These are phyloP conservation scores for Cheiracanthium punctorium DNA, from an alignment of 2,888 invertebrate species.

Conservation along the genomic window DNA sequence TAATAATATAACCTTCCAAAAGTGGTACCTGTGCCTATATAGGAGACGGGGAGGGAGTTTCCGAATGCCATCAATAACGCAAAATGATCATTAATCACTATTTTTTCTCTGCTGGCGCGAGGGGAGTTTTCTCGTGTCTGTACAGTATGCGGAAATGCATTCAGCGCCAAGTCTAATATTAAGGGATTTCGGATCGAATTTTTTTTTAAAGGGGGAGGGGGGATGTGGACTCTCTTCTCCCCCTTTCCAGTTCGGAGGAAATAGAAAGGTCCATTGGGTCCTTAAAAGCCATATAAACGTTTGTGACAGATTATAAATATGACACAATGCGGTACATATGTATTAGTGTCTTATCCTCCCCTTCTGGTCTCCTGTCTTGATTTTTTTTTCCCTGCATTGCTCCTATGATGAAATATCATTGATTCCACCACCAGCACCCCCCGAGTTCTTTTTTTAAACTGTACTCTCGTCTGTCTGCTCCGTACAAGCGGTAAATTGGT, in stretches of 20 bases:
- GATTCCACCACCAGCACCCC: neutral
- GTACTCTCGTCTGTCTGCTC: neutral
- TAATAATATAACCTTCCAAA: conserved; percentile 50
- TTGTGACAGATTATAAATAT: conserved; percentile 68
- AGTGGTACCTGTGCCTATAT: conserved; percentile 37
- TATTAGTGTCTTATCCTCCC: conserved; percentile 61
- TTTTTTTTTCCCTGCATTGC: neutral
- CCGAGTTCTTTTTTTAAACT: neutral
- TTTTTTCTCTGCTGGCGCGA: conserved; percentile 13
- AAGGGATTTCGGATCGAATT: conserved; percentile 51
- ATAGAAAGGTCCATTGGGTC: conserved; percentile 60
- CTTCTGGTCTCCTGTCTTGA: neutral
- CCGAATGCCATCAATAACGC: conserved; percentile 65
- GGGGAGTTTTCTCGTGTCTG: conserved; percentile 7
- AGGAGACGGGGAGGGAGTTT: conserved; percentile 28
- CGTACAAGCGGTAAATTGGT: neutral
- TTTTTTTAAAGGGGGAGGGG: conserved; percentile 1
- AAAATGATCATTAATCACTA: conserved; percentile 60
- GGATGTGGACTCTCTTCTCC: neutral
- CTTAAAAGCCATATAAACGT: conserved; percentile 65
- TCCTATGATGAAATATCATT: conserved; percentile 21
- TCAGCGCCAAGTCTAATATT: conserved; percentile 53
- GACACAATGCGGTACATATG: conserved; percentile 68
- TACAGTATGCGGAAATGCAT: conserved; percentile 60
- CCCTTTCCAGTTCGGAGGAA: neutral